These are phyloP conservation scores for Beaufortia kweichowensis DNA, from an alignment of 2,113 vertebrate species.

Conservation along the genomic window DNA sequence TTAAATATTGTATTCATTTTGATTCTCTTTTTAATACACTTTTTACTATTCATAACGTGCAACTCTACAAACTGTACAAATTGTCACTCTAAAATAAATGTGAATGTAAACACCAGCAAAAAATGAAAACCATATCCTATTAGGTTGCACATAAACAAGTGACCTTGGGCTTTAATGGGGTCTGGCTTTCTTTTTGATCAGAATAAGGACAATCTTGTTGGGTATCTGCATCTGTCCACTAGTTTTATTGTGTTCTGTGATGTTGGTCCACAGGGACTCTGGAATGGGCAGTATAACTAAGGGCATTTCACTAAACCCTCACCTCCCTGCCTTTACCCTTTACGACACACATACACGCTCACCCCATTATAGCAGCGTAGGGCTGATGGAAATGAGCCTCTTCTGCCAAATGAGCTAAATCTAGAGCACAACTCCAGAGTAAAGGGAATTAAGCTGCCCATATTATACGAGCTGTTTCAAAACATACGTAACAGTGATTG, in stretches of 20 bases:
- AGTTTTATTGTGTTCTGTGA: slow-evolving; percentile 48
- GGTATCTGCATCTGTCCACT: slow-evolving; percentile 55
- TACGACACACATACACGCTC: slow-evolving; percentile 29
- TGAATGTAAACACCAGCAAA: slow-evolving; percentile 1
- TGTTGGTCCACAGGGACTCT: slow-evolving; percentile 43
- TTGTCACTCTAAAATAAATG: not conserved
- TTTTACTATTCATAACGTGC: not conserved
- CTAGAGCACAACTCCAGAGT: slow-evolving; percentile 39
- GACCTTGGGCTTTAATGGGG: slow-evolving; percentile 57
- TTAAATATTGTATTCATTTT: too few relatives aligned
- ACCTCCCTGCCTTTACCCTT: slow-evolving; percentile 17
- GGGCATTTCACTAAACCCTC: slow-evolving; percentile 44
- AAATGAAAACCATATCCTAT: slow-evolving; percentile 1
- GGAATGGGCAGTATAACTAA: slow-evolving; percentile 46
- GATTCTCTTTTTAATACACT: too few relatives aligned
- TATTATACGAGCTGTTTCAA: slow-evolving; percentile 30
- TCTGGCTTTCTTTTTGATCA: slow-evolving; percentile 20
- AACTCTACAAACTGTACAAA: not conserved
- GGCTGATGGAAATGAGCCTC: slow-evolving; percentile 35
- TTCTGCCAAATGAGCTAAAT: slow-evolving; percentile 45
- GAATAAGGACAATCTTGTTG: slow-evolving; percentile 13
- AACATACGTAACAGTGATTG: slow-evolving; percentile 31
- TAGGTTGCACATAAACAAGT: slow-evolving; percentile 41
- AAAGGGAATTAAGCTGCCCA: slow-evolving; percentile 38
- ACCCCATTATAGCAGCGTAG: slow-evolving; percentile 32